phyloP scores from a whole-genome alignment of 2,113 vertebrate genomes.

The Odocoileus virginianus region DNA sequence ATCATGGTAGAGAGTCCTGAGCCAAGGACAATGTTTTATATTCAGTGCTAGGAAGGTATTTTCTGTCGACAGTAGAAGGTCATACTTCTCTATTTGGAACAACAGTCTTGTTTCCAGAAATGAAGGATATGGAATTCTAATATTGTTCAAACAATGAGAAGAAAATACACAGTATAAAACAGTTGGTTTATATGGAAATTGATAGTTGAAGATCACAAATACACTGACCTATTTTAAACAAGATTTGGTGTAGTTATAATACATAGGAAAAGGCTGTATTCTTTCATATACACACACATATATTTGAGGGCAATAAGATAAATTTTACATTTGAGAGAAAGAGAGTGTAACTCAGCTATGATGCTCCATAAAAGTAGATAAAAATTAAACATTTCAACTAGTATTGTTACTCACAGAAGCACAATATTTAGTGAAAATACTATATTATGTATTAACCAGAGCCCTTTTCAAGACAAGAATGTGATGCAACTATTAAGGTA shows the following conservation, averaged over 20 bases:
- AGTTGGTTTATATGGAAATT: slow-evolving; percentile 45
- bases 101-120: slow-evolving; percentile 60
- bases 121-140: slow-evolving; percentile 49
- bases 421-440: neutral
- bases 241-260: neutral
- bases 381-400: slow-evolving; percentile 17
- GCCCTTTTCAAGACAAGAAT: neutral
- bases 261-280: neutral
- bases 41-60: slow-evolving; percentile 47
- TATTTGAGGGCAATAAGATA: neutral
- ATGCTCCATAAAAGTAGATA: neutral
- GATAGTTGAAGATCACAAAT: neutral
- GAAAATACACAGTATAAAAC: neutral
- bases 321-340: slow-evolving; percentile 3
- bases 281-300: neutral
- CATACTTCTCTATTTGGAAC: slow-evolving; percentile 58
- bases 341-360: neutral
- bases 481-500: neutral
- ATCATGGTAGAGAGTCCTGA: slow-evolving; percentile 42
- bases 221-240: slow-evolving; percentile 23
- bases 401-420: neutral
- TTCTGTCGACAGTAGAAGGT: slow-evolving; percentile 57
- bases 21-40: slow-evolving; percentile 69
- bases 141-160: slow-evolving; percentile 43
- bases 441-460: neutral